Percentiles rank a stretch among this genome's conserved stretches.
Conservation (phyloP, 1,140 invertebrate genomes). For the Littorina saxatilis region DNA sequence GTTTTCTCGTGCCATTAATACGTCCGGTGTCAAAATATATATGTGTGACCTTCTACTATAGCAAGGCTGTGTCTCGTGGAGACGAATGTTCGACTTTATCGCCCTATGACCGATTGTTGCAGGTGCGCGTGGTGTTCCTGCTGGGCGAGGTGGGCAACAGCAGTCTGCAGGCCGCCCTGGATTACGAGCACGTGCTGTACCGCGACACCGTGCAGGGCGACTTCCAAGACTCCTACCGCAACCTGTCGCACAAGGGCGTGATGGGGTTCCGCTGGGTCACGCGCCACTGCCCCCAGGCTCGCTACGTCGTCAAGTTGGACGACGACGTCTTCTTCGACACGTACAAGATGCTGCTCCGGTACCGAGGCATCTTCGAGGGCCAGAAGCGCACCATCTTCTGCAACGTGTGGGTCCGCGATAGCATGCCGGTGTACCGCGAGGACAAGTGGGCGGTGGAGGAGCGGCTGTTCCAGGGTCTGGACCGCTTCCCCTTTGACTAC, state of each 20-base stretch:
- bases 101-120: conserved; percentile 27
- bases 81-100: neutral
- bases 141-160: conserved; percentile 45
- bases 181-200: conserved; percentile 49
- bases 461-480: conserved; percentile 44
- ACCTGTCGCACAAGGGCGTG: conserved; percentile 79
- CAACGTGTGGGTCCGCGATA: conserved; percentile 37
- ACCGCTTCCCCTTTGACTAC: conserved; percentile 53
- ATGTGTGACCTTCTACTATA: too few relatives aligned
- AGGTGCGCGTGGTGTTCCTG: conserved; percentile 56
- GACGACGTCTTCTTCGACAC: conserved; percentile 91
- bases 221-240: conserved; percentile 63
- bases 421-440: conserved; percentile 47
- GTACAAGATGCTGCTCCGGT: conserved; percentile 69
- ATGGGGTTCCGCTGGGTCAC: conserved; percentile 89
- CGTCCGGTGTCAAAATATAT: too few relatives aligned
- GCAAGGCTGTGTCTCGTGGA: too few relatives aligned
- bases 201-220: conserved; percentile 64
- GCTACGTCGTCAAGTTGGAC: conserved; percentile 90
- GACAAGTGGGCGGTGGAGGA: conserved; percentile 55
- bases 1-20: too few relatives aligned
- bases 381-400: conserved; percentile 49
- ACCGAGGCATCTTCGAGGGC: conserved; percentile 28
- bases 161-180: conserved; percentile 39
- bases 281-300: conserved; percentile 80